These are phyloP conservation scores for Lasioglossum oenotherae DNA, from an alignment of 2,888 invertebrate species.

Conservation along the genomic window DNA sequence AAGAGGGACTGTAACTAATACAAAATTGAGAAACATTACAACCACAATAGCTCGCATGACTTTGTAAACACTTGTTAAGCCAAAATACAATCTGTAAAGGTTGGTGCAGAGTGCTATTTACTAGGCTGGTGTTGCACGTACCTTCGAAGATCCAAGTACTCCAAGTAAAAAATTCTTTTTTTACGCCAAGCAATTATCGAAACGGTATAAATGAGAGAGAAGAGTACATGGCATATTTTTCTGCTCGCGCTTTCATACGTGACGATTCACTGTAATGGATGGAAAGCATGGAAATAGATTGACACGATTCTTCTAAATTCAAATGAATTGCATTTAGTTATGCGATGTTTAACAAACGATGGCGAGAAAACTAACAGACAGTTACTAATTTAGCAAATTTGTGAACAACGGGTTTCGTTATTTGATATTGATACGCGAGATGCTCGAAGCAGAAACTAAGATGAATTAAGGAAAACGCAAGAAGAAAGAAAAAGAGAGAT, in stretches of 20 bases:
- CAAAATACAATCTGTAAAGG: conserved; percentile 41
- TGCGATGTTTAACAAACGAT: conserved; percentile 44
- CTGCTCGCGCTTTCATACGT: conserved; percentile 62
- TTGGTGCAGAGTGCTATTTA: conserved; percentile 46
- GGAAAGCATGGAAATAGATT: conserved; percentile 35
- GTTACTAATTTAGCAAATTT: conserved; percentile 68
- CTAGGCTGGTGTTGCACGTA: conserved; percentile 32
- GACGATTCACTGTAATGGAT: conserved; percentile 43
- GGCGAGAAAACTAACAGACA: conserved; percentile 53
- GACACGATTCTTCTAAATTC: conserved; percentile 51
- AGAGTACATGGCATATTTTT: conserved; percentile 64
- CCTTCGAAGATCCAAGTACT: conserved; percentile 40
- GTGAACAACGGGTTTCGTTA: conserved; percentile 79
- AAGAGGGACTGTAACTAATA: conserved; percentile 53
- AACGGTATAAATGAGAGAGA: conserved; percentile 51
- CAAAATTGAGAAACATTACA: conserved; percentile 51
- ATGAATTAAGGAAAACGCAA: conserved; percentile 28
- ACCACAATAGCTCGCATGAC: conserved; percentile 51
- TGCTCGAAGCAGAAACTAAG: conserved; percentile 49
- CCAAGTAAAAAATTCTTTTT: conserved; percentile 54
- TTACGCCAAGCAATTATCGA: conserved; percentile 52
- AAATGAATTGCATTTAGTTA: conserved; percentile 52
- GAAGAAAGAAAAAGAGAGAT: conserved; percentile 13
- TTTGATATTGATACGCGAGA: conserved; percentile 66
- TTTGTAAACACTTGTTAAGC: conserved; percentile 53